Conservation (phyloP, 1,140 invertebrate species). For the Lasaia peninsularis region DNA sequence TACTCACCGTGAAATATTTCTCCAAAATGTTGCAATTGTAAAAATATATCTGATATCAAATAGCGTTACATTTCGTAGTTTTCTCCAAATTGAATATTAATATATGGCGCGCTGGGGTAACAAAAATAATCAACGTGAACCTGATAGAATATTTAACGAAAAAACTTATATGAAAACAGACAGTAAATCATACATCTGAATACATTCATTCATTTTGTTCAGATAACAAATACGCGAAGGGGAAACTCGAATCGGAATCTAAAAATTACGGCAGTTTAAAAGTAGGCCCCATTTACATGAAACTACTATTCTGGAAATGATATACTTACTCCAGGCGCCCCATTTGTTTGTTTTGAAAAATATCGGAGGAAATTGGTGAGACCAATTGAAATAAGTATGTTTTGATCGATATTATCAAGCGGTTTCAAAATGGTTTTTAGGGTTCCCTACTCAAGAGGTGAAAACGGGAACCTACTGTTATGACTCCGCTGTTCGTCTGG, state of each 20-base stretch:
- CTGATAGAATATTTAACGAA: conserved; percentile 20
- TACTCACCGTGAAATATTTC: too few relatives aligned
- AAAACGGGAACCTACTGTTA: too few relatives aligned
- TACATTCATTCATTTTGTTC: conserved; percentile 61
- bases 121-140: conserved; percentile 13
- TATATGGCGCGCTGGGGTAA: conserved; percentile 1
- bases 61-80: not conserved
- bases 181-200: conserved; percentile 60
- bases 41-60: not conserved
- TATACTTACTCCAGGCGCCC: conserved; percentile 46
- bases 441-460: too few relatives aligned
- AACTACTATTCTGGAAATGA: conserved; percentile 71
- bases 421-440: too few relatives aligned
- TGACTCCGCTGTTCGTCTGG: too few relatives aligned
- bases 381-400: conserved; percentile 17
- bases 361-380: conserved; percentile 19
- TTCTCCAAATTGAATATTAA: not conserved
- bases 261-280: conserved; percentile 76
- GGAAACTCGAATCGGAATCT: conserved; percentile 69
- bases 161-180: conserved; percentile 40
- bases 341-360: conserved; percentile 54
- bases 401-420: conserved; percentile 6
- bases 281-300: conserved; percentile 74
- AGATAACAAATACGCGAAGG: conserved; percentile 69
- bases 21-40: too few relatives aligned